Evolutionary conservation across 2,113 vertebrate species (phyloP).

Genomic region (Phylloscopus trochiloides): DNA sequence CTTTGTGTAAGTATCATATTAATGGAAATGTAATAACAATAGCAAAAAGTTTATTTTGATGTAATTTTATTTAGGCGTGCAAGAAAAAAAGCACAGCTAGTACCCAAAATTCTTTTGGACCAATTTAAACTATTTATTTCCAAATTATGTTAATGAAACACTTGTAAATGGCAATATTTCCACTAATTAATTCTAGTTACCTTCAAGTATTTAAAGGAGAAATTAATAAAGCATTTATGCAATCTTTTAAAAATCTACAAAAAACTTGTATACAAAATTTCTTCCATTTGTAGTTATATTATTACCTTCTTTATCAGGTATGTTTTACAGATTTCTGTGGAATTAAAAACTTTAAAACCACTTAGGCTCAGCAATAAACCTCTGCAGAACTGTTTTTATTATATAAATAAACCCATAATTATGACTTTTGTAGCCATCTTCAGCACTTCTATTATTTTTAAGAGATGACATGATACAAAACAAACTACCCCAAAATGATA

Average conservation of each 20-base stretch:
- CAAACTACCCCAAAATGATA: accelerated
- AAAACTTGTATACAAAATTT: not conserved
- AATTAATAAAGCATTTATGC: not conserved
- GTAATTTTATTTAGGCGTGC: not conserved
- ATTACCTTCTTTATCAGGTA: not conserved
- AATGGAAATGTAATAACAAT: not conserved
- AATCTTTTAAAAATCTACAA: not conserved
- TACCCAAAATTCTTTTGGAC: not conserved
- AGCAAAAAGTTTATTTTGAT: not conserved
- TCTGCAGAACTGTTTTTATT: not conserved
- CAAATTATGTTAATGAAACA: not conserved
- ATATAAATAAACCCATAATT: not conserved
- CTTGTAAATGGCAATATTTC: not conserved
- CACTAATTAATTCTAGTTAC: not conserved
- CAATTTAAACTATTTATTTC: not conserved
- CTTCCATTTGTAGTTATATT: not conserved
- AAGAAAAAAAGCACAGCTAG: not conserved
- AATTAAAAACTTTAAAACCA: not conserved
- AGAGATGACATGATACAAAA: not conserved
- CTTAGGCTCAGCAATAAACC: not conserved
- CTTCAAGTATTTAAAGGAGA: not conserved
- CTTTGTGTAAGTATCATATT: not conserved
- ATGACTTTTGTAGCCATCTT: not conserved
- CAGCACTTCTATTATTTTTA: not conserved
- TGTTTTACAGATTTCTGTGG: not conserved